These are phyloP conservation scores for Empis stercorea DNA, from an alignment of 2,888 invertebrate species.

Conservation along the genomic window DNA sequence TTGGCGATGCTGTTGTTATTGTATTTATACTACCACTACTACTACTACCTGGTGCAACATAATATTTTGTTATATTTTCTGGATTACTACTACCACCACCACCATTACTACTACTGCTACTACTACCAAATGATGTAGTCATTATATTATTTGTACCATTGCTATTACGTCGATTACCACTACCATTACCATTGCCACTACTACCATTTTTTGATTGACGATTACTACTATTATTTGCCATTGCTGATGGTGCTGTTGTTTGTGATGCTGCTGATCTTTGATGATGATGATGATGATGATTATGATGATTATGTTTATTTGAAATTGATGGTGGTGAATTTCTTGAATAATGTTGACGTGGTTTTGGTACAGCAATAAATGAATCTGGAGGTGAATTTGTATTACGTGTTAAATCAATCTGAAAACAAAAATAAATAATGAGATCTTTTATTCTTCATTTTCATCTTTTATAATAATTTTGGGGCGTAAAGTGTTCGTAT, in stretches of 20 bases:
- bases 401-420: slow-evolving; percentile 13
- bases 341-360: slow-evolving; percentile 7
- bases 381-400: slow-evolving; percentile 12
- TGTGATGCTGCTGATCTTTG: slow-evolving; percentile 14
- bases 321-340: slow-evolving; percentile 11
- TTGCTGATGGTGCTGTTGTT: slow-evolving; percentile 12
- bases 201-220: slow-evolving; percentile 1
- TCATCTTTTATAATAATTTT: no score
- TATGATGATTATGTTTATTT: slow-evolving; percentile 2
- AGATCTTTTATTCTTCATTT: no score
- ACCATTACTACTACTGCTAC: slow-evolving; percentile 15
- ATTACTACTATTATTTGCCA: slow-evolving; percentile 1
- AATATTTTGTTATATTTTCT: slow-evolving; percentile 1
- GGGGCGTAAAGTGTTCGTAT: no score
- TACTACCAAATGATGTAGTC: slow-evolving; percentile 24
- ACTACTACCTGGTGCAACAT: slow-evolving; percentile 7
- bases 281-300: slow-evolving; percentile 4
- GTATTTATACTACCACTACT: slow-evolving; percentile 11
- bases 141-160: slow-evolving; percentile 9
- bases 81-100: background rate
- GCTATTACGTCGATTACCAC: slow-evolving; percentile 7
- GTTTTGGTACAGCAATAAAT: background rate
- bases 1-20: slow-evolving; percentile 15
- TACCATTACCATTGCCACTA: slow-evolving; percentile 4
- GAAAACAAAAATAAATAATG: background rate